Percentiles rank a stretch among this genome's conserved stretches.
These are phyloP conservation scores for Promerops cafer DNA, from an alignment of 2,113 vertebrate species.

Conservation along the genomic window DNA sequence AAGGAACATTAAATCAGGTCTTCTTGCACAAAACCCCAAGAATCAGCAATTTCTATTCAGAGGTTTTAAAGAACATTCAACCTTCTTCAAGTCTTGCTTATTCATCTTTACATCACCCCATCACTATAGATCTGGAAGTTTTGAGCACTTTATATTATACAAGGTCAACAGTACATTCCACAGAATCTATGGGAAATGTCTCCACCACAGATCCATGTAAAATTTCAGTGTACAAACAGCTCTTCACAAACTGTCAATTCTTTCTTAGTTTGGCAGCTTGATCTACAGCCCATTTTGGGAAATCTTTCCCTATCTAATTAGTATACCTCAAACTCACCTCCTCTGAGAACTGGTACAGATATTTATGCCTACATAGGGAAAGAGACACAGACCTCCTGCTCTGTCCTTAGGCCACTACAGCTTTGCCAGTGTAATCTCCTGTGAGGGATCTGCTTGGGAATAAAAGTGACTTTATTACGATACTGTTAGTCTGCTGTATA, in stretches of 20 bases:
- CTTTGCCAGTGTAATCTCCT: neutral
- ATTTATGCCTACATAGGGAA: neutral
- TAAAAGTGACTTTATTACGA: neutral
- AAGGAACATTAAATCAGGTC: neutral
- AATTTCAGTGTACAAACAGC: neutral
- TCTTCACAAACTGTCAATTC: neutral
- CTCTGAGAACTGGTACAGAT: neutral
- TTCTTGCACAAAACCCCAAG: neutral
- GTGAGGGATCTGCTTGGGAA: neutral
- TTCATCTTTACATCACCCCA: neutral
- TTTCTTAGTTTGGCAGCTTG: neutral
- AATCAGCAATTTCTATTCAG: neutral
- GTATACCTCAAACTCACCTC: neutral
- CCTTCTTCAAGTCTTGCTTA: neutral
- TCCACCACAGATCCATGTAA: neutral
- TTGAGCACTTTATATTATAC: neutral
- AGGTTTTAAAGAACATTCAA: neutral
- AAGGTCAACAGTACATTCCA: neutral
- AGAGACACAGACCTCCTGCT: neutral
- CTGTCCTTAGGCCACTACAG: neutral
- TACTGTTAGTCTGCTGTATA: neutral
- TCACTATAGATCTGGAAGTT: neutral
- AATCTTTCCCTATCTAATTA: conserved; percentile 13
- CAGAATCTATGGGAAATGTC: conserved; percentile 23
- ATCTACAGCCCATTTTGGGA: neutral